Conservation (phyloP, 2,113 vertebrate genomes). For the Corythornis vintsioides region DNA sequence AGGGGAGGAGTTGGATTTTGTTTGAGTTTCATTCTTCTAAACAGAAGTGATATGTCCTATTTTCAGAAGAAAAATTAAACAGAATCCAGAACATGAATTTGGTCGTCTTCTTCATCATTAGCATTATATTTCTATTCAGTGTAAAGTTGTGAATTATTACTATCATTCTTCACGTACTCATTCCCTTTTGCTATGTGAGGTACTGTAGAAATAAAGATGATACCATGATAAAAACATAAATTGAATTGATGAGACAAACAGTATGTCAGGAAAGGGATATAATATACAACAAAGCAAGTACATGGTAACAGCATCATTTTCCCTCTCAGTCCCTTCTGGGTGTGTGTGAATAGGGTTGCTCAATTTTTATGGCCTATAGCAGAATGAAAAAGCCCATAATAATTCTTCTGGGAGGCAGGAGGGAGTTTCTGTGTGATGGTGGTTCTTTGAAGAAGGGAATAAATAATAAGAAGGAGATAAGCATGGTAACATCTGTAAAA, state of each 20-base stretch:
- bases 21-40: not conserved
- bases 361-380: not conserved
- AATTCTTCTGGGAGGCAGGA: not conserved
- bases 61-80: not conserved
- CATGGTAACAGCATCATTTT: not conserved
- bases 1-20: not conserved
- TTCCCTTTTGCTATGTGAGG: not conserved
- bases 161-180: not conserved
- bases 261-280: not conserved
- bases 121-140: not conserved
- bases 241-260: not conserved
- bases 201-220: not conserved
- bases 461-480: not conserved
- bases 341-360: not conserved
- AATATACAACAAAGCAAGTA: not conserved
- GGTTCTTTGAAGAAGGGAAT: not conserved
- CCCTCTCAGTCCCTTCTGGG: accelerated
- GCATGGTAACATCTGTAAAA: not conserved
- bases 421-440: not conserved
- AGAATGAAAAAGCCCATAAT: not conserved
- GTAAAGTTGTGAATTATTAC: not conserved
- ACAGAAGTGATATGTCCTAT: not conserved
- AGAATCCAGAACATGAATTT: not conserved
- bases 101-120: not conserved
- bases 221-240: not conserved